A percentile compares a stretch with the other conserved stretches of the same genome.
Evolutionary conservation across 2,888 invertebrate genomes (phyloP).

Genomic region (Cerceris rybyensis): DNA sequence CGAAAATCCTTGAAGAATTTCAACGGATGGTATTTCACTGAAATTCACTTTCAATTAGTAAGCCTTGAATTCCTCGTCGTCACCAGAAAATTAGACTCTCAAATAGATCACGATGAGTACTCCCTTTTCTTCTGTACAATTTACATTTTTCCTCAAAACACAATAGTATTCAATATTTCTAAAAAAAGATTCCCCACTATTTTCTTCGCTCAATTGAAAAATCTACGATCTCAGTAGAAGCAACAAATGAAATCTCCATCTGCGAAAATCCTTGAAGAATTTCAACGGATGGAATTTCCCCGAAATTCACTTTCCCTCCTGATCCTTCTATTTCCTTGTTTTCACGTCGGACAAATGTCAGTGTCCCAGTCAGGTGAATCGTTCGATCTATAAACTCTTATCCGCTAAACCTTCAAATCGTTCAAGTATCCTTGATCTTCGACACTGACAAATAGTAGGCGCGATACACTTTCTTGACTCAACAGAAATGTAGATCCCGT

Average conservation of each 20-base stretch:
- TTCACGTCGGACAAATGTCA: not conserved
- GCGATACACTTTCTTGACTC: slow-evolving; percentile 5
- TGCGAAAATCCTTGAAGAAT: not conserved
- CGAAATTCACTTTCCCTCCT: not conserved
- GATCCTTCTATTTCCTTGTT: not conserved
- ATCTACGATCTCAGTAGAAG: too few species aligned
- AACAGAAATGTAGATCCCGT: slow-evolving; percentile 6
- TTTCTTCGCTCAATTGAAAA: too few species aligned
- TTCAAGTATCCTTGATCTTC: not conserved
- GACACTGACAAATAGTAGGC: slow-evolving; percentile 31
- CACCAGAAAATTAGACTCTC: too few species aligned
- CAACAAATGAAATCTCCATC: not conserved
- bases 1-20: not conserved
- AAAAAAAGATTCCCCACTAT: too few species aligned
- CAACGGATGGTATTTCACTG: not conserved
- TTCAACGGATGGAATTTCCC: not conserved
- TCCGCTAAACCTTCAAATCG: slow-evolving; percentile 9
- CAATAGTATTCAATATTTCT: too few species aligned
- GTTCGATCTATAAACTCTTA: slow-evolving; percentile 24
- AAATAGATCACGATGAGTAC: too few species aligned
- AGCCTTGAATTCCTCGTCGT: too few species aligned
- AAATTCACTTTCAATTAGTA: not conserved
- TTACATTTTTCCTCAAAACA: too few species aligned
- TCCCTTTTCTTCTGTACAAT: too few species aligned
- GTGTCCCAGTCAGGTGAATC: not conserved